Percentiles rank a stretch among this genome's conserved stretches.
phyloP scores from a whole-genome alignment of 2,797 vertebrate species.

The Numenius phaeopus region DNA sequence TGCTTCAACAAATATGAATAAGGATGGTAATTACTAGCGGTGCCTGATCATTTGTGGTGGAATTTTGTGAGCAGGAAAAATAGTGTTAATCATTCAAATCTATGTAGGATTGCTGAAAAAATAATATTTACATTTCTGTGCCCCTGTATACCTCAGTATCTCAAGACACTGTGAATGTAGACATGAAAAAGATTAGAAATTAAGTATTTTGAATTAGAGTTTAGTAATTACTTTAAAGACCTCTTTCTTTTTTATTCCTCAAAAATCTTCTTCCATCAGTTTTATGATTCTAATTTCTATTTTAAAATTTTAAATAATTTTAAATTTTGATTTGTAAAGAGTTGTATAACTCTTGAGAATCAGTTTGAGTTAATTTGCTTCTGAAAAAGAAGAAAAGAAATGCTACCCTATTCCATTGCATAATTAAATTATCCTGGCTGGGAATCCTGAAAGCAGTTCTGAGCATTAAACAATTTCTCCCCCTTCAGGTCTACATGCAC shows the following conservation, averaged over 20 bases:
- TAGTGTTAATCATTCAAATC: not conserved
- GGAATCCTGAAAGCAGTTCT: not conserved
- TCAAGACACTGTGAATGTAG: not conserved
- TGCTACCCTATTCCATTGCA: not conserved
- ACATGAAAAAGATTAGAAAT: not conserved
- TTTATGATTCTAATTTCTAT: not conserved
- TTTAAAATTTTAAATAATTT: not conserved
- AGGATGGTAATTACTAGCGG: not conserved
- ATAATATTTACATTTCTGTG: not conserved
- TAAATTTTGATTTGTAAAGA: not conserved
- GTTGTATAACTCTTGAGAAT: not conserved
- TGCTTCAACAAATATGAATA: not conserved
- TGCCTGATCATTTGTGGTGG: not conserved
- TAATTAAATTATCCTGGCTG: not conserved
- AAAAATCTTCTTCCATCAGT: not conserved
- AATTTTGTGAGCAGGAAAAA: not conserved
- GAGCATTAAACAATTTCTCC: not conserved
- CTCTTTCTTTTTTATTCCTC: not conserved
- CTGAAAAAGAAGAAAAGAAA: not conserved
- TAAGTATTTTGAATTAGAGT: not conserved
- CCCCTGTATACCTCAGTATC: not conserved
- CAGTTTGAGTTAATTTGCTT: not conserved
- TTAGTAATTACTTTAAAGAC: not conserved
- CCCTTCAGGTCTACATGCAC: not conserved
- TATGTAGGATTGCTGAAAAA: not conserved